phyloP scores from a whole-genome alignment of 2,113 vertebrate species.

The Platysternon megacephalum region DNA sequence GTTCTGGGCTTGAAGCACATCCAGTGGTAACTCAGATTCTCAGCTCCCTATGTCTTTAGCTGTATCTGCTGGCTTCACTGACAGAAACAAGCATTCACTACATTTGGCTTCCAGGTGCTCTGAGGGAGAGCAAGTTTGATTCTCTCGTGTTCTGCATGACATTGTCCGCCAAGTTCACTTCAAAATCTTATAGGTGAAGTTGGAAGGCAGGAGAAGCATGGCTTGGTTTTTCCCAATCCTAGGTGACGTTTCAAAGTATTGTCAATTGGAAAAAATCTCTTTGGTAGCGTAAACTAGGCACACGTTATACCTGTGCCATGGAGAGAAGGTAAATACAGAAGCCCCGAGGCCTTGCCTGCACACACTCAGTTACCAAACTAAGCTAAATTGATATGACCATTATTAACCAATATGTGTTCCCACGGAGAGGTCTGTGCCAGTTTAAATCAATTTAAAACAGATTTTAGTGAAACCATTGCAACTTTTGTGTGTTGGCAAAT shows the following conservation, averaged over 20 bases:
- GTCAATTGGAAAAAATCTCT: background rate
- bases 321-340: background rate
- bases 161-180: background rate
- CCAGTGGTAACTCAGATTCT: background rate
- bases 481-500: background rate
- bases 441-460: background rate
- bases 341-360: accelerated
- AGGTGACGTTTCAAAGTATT: background rate
- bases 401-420: background rate
- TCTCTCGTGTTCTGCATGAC: background rate
- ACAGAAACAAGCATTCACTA: background rate
- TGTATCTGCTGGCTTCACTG: accelerated
- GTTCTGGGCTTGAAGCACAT: background rate
- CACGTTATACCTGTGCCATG: background rate
- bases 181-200: background rate
- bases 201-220: background rate
- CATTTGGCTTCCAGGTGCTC: background rate
- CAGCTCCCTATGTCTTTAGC: background rate
- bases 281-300: background rate
- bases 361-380: accelerated
- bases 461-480: background rate
- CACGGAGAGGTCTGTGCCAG: accelerated
- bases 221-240: background rate
- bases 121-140: accelerated
- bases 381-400: background rate